phyloP scores from a whole-genome alignment of 1,140 invertebrate species.

The Macrotrachela quadricornifera region DNA sequence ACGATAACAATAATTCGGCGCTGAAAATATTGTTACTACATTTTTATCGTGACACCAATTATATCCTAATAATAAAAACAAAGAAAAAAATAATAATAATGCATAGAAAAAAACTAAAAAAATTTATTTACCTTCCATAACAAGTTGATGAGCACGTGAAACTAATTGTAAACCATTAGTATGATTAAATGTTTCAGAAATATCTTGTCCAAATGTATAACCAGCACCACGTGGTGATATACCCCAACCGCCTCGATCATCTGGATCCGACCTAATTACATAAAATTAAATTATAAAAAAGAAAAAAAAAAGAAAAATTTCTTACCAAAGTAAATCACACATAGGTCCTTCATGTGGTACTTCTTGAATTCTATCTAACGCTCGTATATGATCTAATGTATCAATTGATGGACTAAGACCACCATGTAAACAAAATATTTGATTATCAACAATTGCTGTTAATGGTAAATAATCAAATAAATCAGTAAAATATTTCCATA shows the following conservation, averaged over 20 bases:
- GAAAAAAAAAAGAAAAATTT: too few relatives aligned
- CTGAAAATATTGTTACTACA: slow-evolving; percentile 97
- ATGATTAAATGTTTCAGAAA: slow-evolving; percentile 98
- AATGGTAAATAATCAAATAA: slow-evolving; percentile 95
- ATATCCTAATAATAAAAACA: slow-evolving; percentile 73
- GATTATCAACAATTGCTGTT: slow-evolving; percentile 76
- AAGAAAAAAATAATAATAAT: not conserved
- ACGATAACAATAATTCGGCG: slow-evolving; percentile 98
- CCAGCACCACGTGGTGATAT: slow-evolving; percentile 96
- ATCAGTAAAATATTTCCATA: slow-evolving; percentile 99
- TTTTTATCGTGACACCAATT: slow-evolving; percentile 99
- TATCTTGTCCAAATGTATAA: slow-evolving; percentile 98
- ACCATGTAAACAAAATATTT: slow-evolving; percentile 99
- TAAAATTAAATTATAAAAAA: too few relatives aligned
- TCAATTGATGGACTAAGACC: slow-evolving; percentile 96
- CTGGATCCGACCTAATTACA: slow-evolving; percentile 65
- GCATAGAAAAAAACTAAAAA: not conserved
- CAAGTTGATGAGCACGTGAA: slow-evolving; percentile 92
- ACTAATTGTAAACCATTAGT: slow-evolving; percentile 93
- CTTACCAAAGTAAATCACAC: slow-evolving; percentile 83
- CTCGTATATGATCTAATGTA: slow-evolving; percentile 92
- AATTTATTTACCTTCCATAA: slow-evolving; percentile 56
- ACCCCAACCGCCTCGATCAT: slow-evolving; percentile 92
- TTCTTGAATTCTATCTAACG: slow-evolving; percentile 93
- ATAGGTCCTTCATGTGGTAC: slow-evolving; percentile 98